These are phyloP conservation scores for western clawed frog (Xenopus tropicalis) DNA, from an alignment of 2,113 vertebrate genomes.

Conservation along the genomic window UCB_Xtro_10.0 CM004451.2:65526001-65526500, in stretches of 20 bases:
- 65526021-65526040: constrained; percentile 85
- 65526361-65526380: too few relatives aligned
- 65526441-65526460: too few relatives aligned
- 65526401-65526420: too few relatives aligned
- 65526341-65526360: background rate
- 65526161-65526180: constrained; percentile 16
- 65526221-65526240: background rate
- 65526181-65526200: constrained; percentile 13
- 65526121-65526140: constrained; percentile 67
- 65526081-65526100: constrained; percentile 72
- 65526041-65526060: constrained; percentile 87
- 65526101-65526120: constrained; percentile 73
- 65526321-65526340: too few relatives aligned
- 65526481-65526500: too few relatives aligned
- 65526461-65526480: too few relatives aligned
- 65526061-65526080: constrained; percentile 85
- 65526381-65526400: too few relatives aligned
- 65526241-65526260: background rate
- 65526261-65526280: too few relatives aligned
- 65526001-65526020: constrained; percentile 85
- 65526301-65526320: too few relatives aligned
- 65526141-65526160: constrained; percentile 70
- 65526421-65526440: too few relatives aligned
- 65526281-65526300: too few relatives aligned
- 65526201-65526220: background rate